phyloP scores from a whole-genome alignment of 2,888 invertebrate genomes.

The Melanargia galathea region DNA sequence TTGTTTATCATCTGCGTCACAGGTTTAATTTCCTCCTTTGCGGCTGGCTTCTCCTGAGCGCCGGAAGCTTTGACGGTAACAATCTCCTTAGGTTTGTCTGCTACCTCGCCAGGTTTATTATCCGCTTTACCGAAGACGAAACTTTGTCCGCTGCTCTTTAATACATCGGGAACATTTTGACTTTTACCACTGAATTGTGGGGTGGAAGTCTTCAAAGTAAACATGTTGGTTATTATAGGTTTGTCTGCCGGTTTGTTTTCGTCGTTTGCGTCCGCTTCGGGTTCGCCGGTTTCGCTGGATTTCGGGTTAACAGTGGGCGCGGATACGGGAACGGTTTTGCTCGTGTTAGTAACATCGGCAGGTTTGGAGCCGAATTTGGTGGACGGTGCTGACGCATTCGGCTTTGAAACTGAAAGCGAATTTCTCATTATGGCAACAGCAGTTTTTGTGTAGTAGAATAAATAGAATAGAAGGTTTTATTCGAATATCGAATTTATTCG shows the following conservation, averaged over 20 bases:
- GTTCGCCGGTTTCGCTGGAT: conserved; percentile 69
- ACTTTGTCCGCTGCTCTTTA: conserved; percentile 51
- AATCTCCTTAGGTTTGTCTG: conserved; percentile 58
- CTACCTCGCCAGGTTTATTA: conserved; percentile 46
- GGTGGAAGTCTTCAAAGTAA: conserved; percentile 56
- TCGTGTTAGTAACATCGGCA: conserved; percentile 58
- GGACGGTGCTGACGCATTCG: conserved; percentile 47
- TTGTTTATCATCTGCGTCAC: conserved; percentile 47
- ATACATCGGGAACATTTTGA: conserved; percentile 54
- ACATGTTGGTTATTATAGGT: conserved; percentile 57
- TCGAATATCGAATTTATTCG: too few species aligned
- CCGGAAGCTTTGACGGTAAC: conserved; percentile 47
- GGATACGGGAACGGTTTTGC: conserved; percentile 48
- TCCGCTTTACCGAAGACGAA: conserved; percentile 46
- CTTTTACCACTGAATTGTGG: conserved; percentile 45
- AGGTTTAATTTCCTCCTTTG: conserved; percentile 54
- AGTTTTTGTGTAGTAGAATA: too few species aligned
- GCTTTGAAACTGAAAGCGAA: conserved; percentile 47
- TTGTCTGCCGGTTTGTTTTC: conserved; percentile 48
- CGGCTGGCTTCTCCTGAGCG: conserved; percentile 26
- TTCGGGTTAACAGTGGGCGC: conserved; percentile 42
- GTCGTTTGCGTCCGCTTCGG: conserved; percentile 47
- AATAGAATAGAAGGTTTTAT: too few species aligned
- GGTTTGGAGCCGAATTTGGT: conserved; percentile 61
- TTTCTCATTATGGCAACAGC: background rate